These are phyloP conservation scores for Cebidichthys violaceus DNA, from an alignment of 2,113 vertebrate genomes.

Conservation along the genomic window DNA sequence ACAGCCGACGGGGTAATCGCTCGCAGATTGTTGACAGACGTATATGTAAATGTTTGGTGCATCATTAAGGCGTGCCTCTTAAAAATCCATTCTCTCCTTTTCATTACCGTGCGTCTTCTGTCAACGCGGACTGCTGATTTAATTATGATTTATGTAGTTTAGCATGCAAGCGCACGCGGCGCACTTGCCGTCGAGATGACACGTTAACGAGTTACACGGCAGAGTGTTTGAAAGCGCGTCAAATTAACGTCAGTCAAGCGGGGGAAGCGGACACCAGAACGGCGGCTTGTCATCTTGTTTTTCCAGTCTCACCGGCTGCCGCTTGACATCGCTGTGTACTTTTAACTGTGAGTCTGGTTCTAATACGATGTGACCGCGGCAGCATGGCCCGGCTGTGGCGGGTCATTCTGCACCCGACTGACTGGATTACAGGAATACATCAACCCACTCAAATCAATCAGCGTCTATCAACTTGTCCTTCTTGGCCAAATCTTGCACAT, in stretches of 20 bases:
- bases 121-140: slow-evolving; percentile 18
- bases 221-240: slow-evolving; percentile 45
- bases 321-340: not conserved
- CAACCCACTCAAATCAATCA: not conserved
- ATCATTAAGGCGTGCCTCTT: slow-evolving; percentile 20
- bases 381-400: not conserved
- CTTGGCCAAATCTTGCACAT: not conserved
- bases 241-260: slow-evolving; percentile 61
- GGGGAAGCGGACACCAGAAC: slow-evolving; percentile 11
- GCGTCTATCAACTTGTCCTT: not conserved
- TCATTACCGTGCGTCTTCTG: slow-evolving; percentile 17
- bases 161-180: slow-evolving; percentile 25
- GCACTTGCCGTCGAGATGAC: slow-evolving; percentile 17
- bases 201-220: slow-evolving; percentile 40
- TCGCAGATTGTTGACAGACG: slow-evolving; percentile 7
- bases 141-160: slow-evolving; percentile 25
- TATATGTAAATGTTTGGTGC: slow-evolving; percentile 39
- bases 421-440: not conserved
- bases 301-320: slow-evolving; percentile 14
- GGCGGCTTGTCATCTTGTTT: slow-evolving; percentile 42
- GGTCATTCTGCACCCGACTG: not conserved
- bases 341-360: not conserved
- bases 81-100: slow-evolving; percentile 15
- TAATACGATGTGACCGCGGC: not conserved
- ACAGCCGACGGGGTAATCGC: not conserved